Evolutionary conservation across 2,888 invertebrate genomes (phyloP).

Genomic region (Lasioglossum figueresi): DNA sequence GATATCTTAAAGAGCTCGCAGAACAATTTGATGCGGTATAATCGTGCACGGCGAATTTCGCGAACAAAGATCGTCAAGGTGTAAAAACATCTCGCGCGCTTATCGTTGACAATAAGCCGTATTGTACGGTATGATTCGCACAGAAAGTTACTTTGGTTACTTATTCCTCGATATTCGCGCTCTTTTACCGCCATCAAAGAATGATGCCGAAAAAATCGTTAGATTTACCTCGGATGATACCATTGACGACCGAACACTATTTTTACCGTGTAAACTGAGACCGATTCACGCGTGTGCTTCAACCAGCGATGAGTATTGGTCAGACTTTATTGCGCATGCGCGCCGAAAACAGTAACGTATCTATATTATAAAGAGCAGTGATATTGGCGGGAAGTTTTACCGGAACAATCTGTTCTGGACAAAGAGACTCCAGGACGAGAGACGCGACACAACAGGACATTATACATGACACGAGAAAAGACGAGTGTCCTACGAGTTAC

Average conservation of each 20-base stretch:
- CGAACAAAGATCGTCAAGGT: conserved; percentile 20
- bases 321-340: conserved; percentile 5
- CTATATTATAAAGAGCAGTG: too few relatives aligned
- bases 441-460: too few relatives aligned
- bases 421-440: too few relatives aligned
- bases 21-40: conserved; percentile 29
- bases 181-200: conserved; percentile 38
- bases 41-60: conserved; percentile 34
- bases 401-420: too few relatives aligned
- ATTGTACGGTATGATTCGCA: conserved; percentile 51
- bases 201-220: conserved; percentile 75
- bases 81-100: conserved; percentile 39
- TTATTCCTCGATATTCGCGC: conserved; percentile 45
- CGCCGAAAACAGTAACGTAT: not conserved
- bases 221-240: conserved; percentile 78
- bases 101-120: conserved; percentile 57
- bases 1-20: not conserved
- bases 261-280: conserved; percentile 67
- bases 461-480: too few relatives aligned
- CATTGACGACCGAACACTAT: conserved; percentile 62
- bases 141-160: not conserved
- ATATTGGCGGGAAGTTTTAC: too few relatives aligned
- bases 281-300: conserved; percentile 60
- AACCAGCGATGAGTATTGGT: not conserved
- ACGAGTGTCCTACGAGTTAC: too few relatives aligned